Conservation (phyloP, 2,113 vertebrate genomes). For the Zosterops hypoxanthus region DNA sequence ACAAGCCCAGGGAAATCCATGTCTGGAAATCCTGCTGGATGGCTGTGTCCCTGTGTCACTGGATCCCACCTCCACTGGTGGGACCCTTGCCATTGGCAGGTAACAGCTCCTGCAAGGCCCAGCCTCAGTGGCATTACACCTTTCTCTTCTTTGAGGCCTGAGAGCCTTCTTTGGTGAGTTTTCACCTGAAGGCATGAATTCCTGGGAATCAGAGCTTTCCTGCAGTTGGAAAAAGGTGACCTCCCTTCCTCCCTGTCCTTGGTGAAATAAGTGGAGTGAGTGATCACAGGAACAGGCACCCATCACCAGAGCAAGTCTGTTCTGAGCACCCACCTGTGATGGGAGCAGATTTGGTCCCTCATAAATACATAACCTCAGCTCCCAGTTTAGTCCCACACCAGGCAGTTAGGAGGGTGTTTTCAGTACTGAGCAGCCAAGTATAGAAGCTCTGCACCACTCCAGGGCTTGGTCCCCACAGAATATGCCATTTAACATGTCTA, state of each 20-base stretch:
- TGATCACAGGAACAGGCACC: accelerated
- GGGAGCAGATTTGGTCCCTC: neutral
- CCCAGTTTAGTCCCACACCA: neutral
- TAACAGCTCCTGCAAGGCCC: neutral
- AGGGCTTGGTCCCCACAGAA: neutral
- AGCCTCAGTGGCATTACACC: neutral
- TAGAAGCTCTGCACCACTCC: neutral
- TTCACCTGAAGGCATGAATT: neutral
- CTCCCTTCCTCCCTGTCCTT: neutral
- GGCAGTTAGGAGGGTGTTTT: neutral
- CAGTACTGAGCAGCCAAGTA: neutral
- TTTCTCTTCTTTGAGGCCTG: neutral
- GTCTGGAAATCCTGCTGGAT: neutral
- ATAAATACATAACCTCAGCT: neutral
- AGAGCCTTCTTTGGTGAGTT: neutral
- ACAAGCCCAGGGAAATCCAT: neutral
- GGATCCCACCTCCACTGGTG: neutral
- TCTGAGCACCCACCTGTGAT: neutral
- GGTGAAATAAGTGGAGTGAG: neutral
- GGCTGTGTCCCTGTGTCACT: neutral
- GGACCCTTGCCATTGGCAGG: accelerated
- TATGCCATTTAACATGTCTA: neutral
- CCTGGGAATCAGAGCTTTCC: neutral
- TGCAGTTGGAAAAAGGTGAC: neutral
- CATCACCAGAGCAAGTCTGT: neutral